Base-by-base conservation (phyloP, 2,113 vertebrate genomes). In the Monarcha castaneiventris region DNA sequence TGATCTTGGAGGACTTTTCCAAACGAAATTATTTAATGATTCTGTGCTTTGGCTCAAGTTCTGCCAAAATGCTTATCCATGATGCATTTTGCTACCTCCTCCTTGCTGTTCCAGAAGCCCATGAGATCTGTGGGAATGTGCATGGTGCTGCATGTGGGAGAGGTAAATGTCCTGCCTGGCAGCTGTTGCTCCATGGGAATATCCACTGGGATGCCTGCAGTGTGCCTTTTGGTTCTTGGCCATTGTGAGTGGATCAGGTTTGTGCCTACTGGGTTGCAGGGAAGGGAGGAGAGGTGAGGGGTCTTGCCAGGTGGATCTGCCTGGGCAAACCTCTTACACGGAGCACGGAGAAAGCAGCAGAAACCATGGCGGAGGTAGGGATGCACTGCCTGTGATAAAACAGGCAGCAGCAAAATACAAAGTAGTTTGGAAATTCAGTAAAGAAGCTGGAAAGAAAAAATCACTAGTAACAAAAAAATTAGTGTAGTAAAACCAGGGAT, bases 281-380 rank as follows among this genome's bases (percentile, higher is more conserved):
- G 18, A 20, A 33, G 46, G 13, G 26, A 25, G 30, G 37, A 43
- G 59, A 58, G 6, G 13, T 22, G 51, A 19, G 27, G 6, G 2
- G 3, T 72, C 41, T 77, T 4, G 0, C 18, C 58, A 66, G n/a
- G 19, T 39, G 33, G 35, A 75, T 52, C 39, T 68, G 44, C 27
- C 14, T 3, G 1, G 21, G 41, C 39, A 67, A 2, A 10, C 26
- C 16, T 46, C 18, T 49, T 29, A 32, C 14, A 43, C 4, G 10
- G 51, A 71, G 16, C 3, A 5, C 0, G 2, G 6, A 27, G 64
- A 51, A 93, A 63, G 11, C 14, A 56, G 30, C 25, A 81, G 61
- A 63, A 69, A 12, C 41, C 1, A 1, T 0, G 1, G 17, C 9
- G 32, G n/a, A 48, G 27, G 8, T 39, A 43, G 49, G 64, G 71